Base-by-base conservation (phyloP, 2,888 invertebrate genomes). In the Scelioninae gen. 2 region DNA sequence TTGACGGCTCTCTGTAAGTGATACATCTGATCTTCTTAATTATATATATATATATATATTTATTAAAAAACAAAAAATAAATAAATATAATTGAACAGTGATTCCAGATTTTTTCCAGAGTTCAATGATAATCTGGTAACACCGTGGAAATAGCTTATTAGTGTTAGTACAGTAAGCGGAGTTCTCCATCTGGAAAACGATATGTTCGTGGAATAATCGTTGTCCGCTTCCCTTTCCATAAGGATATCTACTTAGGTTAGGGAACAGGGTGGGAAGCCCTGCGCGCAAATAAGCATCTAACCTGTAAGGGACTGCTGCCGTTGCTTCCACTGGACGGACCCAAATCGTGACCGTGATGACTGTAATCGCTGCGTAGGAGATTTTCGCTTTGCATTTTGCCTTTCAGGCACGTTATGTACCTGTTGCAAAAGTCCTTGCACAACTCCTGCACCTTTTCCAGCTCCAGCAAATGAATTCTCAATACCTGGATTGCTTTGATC, bases 371-470 rank as follows among this genome's bases (percentile, higher is more conserved):
- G 80, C 94, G 88, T 48, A 95, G 87, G 55, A 95, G 87, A 85
- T 95, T 95, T 83, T 95, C 95, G 83, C 94, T 94, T 87, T 95
- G 94, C 94, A 95, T 95, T 87, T 95, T 92, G 75, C 94, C 93
- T 85, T 96, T 96, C 78, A 96, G 88, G 84, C 96, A 96, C 46
- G 94, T 93, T 78, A 94, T 96, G 88, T 97, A 97, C 57, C 96
- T 90, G 77, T 93, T 94, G 88, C 96, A 96, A 88, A 97, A 97
- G 88, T 97, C 96, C 81, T 96, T 94, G 87, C 96, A 97, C 80
- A 97, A 85, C 86, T 97, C 96, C 87, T 96, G 96, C 11, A 97
- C 96, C 87, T 97, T 97, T 87, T 96, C 96, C 84, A 97, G 87
- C 86, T 97, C 97, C 78, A 97, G 87, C 50, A 97, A 89, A 86